These are phyloP conservation scores for Drosophila murphyi DNA, from an alignment of 1,140 invertebrate species.

Conservation along the genomic window DNA sequence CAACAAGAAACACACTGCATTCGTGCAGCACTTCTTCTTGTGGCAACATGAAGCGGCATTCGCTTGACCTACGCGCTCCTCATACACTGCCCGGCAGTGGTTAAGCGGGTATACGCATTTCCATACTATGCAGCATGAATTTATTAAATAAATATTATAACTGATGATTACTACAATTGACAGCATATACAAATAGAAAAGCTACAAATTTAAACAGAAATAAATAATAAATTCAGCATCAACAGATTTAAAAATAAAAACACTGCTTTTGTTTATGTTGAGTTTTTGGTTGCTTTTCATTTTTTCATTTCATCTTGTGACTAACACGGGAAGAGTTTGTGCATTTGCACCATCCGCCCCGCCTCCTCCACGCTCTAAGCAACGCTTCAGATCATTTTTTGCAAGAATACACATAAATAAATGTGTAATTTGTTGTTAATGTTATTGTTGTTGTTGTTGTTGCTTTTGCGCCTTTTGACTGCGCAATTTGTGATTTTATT, in stretches of 20 bases:
- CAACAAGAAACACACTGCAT: background rate
- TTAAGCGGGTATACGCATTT: background rate
- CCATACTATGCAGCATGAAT: too few relatives aligned
- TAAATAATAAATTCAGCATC: too few relatives aligned
- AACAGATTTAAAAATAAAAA: too few relatives aligned
- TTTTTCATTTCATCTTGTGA: too few relatives aligned
- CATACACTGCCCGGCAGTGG: background rate
- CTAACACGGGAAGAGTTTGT: conserved; percentile 12
- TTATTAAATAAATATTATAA: too few relatives aligned
- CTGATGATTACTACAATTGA: too few relatives aligned
- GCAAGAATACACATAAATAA: conserved; percentile 40
- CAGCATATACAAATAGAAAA: too few relatives aligned
- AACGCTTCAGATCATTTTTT: conserved; percentile 44
- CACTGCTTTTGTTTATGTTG: too few relatives aligned
- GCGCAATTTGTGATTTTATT: conserved; percentile 45
- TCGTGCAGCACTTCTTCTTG: background rate
- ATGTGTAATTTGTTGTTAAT: conserved; percentile 21
- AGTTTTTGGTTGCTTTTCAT: too few relatives aligned
- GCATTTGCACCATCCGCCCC: conserved; percentile 9
- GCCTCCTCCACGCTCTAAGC: too few relatives aligned
- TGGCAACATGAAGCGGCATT: conserved; percentile 29
- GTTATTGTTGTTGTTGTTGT: conserved; percentile 1
- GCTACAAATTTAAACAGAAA: too few relatives aligned
- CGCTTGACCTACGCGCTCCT: conserved; percentile 37
- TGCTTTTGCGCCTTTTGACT: conserved; percentile 48